Percentiles rank a stretch among this genome's conserved stretches.
Conservation (phyloP, 2,888 invertebrate genomes). For the Cynaeus angustus region DNA sequence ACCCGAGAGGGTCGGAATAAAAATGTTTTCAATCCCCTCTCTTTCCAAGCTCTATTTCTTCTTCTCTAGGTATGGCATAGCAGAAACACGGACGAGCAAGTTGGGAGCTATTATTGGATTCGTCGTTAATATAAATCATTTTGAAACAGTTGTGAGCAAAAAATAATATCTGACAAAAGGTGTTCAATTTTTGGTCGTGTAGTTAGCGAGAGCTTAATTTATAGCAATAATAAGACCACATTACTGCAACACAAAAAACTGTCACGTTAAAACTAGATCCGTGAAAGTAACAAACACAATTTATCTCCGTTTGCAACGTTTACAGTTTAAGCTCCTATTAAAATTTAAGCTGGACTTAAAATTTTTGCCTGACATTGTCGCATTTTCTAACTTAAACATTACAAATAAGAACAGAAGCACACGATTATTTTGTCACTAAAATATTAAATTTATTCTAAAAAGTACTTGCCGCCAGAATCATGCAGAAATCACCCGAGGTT, state of each 20-base stretch:
- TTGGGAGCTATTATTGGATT: slow-evolving; percentile 71
- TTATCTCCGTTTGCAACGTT: too few species aligned
- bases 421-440: too few species aligned
- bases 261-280: background rate
- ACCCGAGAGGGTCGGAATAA: slow-evolving; percentile 68
- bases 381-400: too few species aligned
- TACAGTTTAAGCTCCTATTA: too few species aligned
- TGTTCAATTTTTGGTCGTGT: slow-evolving; percentile 36
- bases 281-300: too few species aligned
- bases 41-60: slow-evolving; percentile 52
- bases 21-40: slow-evolving; percentile 63
- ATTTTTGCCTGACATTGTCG: too few species aligned
- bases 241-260: background rate
- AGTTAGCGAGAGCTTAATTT: slow-evolving; percentile 35
- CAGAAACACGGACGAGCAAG: slow-evolving; percentile 70
- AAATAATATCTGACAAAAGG: slow-evolving; percentile 15
- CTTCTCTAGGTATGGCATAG: slow-evolving; percentile 68
- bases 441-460: too few species aligned
- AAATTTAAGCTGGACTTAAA: too few species aligned
- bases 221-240: slow-evolving; percentile 24
- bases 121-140: slow-evolving; percentile 70
- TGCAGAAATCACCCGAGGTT: too few species aligned
- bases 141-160: slow-evolving; percentile 61
- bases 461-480: too few species aligned
- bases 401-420: too few species aligned